Conservation (phyloP, 2,888 invertebrate genomes). For the Pogonocherus hispidulus region DNA sequence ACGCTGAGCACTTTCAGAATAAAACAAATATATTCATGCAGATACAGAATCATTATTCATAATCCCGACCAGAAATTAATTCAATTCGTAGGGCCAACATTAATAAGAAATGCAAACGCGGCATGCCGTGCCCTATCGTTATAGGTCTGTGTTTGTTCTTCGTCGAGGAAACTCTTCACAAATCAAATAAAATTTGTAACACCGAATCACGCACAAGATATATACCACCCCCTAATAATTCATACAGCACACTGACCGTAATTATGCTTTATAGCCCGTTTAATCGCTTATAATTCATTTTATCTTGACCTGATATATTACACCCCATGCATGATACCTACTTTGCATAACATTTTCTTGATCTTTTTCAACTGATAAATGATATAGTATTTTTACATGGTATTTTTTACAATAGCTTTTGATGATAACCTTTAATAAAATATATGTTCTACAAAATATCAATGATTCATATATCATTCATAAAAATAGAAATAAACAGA, state of each 20-base stretch:
- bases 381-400: no score
- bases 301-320: neutral
- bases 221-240: neutral
- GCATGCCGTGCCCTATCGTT: slow-evolving; percentile 47
- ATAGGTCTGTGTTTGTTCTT: slow-evolving; percentile 34
- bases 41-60: neutral
- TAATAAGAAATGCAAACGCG: slow-evolving; percentile 39
- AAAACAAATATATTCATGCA: no score
- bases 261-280: slow-evolving; percentile 1
- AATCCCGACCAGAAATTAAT: neutral
- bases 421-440: no score
- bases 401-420: no score
- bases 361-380: no score
- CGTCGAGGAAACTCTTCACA: slow-evolving; percentile 36
- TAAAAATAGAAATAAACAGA: no score
- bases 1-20: no score
- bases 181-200: slow-evolving; percentile 46
- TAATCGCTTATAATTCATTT: neutral
- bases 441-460: no score
- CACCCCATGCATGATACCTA: neutral
- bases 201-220: slow-evolving; percentile 39
- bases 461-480: no score
- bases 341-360: neutral
- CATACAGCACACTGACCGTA: neutral
- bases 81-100: slow-evolving; percentile 32